phyloP scores from a whole-genome alignment of 2,888 invertebrate species.

The Sisyra nigra region DNA sequence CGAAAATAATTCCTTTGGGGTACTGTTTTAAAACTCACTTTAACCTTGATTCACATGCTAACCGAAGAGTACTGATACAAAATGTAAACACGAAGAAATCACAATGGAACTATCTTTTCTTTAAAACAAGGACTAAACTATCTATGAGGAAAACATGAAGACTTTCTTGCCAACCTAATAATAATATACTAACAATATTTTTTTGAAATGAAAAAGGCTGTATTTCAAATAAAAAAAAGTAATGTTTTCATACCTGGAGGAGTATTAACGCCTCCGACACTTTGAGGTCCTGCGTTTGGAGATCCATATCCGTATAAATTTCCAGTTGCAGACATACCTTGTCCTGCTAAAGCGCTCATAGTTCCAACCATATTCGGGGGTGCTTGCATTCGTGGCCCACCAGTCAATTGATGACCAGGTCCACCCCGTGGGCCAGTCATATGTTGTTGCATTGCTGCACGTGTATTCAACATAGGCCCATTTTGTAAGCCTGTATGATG shows the following conservation, averaged over 20 bases:
- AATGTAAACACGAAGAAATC: no score
- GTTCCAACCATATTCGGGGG: conserved; percentile 29
- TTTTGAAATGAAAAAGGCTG: no score
- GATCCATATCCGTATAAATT: conserved; percentile 37
- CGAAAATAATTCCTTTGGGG: no score
- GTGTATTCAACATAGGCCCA: conserved; percentile 51
- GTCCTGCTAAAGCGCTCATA: conserved; percentile 14
- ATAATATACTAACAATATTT: no score
- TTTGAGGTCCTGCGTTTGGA: conserved; percentile 34
- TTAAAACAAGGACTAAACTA: no score
- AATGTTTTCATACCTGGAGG: conserved; percentile 11
- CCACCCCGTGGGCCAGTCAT: conserved; percentile 27
- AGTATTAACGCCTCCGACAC: conserved; percentile 13
- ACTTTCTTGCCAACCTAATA: no score
- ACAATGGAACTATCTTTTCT: no score
- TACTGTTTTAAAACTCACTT: no score
- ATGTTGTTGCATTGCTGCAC: conserved; percentile 28
- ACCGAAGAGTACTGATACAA: no score
- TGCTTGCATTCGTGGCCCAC: conserved; percentile 44
- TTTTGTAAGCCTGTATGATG: conserved; percentile 52
- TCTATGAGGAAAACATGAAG: no score
- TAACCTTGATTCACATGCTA: no score
- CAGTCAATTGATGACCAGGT: conserved; percentile 31
- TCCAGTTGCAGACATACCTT: conserved; percentile 16
- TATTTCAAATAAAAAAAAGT: no score